Percentiles rank a stretch among this genome's conserved stretches.
phyloP scores from a whole-genome alignment of 2,113 vertebrate species.

The Tachuris rubrigastra region DNA sequence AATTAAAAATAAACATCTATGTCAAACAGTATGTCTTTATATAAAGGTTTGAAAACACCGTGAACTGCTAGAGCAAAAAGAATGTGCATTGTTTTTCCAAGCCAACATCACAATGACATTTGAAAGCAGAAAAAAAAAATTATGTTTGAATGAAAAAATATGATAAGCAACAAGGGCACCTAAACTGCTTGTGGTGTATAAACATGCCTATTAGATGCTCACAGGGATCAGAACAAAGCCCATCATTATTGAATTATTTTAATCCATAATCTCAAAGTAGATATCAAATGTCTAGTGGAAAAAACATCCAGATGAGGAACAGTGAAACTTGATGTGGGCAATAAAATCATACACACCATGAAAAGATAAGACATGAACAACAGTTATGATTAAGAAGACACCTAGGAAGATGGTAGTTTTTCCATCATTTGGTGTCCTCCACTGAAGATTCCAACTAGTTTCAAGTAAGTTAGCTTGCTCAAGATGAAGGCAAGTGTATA shows the following conservation, averaged over 20 bases:
- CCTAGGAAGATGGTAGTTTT: background rate
- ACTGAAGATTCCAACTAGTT: background rate
- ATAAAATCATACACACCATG: background rate
- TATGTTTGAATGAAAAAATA: background rate
- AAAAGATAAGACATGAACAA: background rate
- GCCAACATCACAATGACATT: background rate
- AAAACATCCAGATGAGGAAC: background rate
- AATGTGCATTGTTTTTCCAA: background rate
- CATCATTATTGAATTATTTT: background rate
- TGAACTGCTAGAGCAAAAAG: background rate
- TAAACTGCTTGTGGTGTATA: background rate
- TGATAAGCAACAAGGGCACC: background rate
- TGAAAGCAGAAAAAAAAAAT: background rate
- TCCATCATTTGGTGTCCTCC: background rate
- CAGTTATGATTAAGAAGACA: background rate
- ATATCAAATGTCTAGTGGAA: background rate
- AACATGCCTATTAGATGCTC: background rate
- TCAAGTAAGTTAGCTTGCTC: background rate
- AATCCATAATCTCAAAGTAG: background rate
- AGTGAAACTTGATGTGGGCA: background rate
- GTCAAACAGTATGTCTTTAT: background rate
- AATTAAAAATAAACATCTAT: background rate
- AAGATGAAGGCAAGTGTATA: background rate
- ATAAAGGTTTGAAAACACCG: background rate
- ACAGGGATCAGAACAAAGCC: background rate